Evolutionary conservation across 2,888 invertebrate species (phyloP), one percentile per base, ranked within the genome.

Genomic region (Schizaphis graminum): DNA sequence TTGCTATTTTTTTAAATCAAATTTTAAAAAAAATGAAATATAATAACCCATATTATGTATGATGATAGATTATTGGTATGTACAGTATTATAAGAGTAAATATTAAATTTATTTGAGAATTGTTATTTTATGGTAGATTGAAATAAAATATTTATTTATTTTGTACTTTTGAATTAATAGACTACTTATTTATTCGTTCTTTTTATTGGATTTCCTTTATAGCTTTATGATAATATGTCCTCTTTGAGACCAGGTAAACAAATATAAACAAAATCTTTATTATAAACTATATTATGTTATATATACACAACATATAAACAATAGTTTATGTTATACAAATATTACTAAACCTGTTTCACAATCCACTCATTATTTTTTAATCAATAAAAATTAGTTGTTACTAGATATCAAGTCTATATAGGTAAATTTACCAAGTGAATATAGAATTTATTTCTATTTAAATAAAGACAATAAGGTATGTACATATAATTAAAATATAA

Each of bases 141-240:
- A 77, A 77, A 35, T 77, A 77, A 35, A 77, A 77, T 67, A 77
- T 77, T 77, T 77, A 67, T 67, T 67, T 67, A 77, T 77, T 35
- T 77, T 77, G 77, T 77, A 77, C 35, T 77, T 77, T 77, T 35
- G 35, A 77, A 77, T 77, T 35, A 77, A 77, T 35, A 77, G 35
- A 35, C n/a, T 67, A 67, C 77, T 21, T 77, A 77, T 2, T 21
- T 35, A 35, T 77, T 77, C 77, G 8, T 77, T 77, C 77, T 21
- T 77, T 77, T 77, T 77, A 35, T 77, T 77, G 35, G 21, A 41
- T 77, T 77, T 35, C 21, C 35, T 77, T 35, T 77, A 41, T 35
- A 5, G 35, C 67, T 35, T 67, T 67, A 77, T 21, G 16, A 7
- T 77, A 21, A 67, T 77, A 77, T n/a, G n/a, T 24, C 77, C 35